These are phyloP conservation scores for Tipula unca DNA, from an alignment of 2,888 invertebrate genomes.

Conservation along the genomic window DNA sequence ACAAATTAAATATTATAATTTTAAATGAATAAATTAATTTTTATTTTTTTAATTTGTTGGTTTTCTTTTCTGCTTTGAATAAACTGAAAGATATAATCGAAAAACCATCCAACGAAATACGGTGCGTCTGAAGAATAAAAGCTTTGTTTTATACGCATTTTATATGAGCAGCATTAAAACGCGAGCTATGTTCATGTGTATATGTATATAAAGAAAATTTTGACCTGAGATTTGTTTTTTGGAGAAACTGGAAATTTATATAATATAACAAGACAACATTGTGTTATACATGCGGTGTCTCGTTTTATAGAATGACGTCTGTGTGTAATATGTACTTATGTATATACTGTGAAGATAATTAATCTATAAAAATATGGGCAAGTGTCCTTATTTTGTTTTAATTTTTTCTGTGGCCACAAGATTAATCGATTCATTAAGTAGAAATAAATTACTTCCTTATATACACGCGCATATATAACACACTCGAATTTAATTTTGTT, in stretches of 20 bases:
- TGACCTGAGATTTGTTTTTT: background rate
- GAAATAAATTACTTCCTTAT: background rate
- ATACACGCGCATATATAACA: background rate
- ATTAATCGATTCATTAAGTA: background rate
- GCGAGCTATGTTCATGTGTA: too few relatives aligned
- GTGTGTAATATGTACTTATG: background rate
- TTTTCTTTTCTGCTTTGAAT: background rate
- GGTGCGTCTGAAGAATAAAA: background rate
- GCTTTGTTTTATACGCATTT: background rate
- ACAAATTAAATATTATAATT: background rate
- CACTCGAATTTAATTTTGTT: background rate
- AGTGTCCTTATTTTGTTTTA: background rate
- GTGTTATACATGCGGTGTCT: background rate
- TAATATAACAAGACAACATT: too few relatives aligned
- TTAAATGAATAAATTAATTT: background rate
- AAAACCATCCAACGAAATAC: background rate
- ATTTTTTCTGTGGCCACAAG: background rate
- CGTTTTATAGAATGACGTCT: too few relatives aligned
- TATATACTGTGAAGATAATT: background rate
- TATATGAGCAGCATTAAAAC: too few relatives aligned
- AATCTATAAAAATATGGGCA: background rate
- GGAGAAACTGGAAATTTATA: background rate
- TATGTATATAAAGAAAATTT: background rate
- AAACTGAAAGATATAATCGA: background rate
- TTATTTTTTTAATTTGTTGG: background rate